phyloP scores from a whole-genome alignment of 2,113 vertebrate genomes.

The Perca schrenkii region DNA sequence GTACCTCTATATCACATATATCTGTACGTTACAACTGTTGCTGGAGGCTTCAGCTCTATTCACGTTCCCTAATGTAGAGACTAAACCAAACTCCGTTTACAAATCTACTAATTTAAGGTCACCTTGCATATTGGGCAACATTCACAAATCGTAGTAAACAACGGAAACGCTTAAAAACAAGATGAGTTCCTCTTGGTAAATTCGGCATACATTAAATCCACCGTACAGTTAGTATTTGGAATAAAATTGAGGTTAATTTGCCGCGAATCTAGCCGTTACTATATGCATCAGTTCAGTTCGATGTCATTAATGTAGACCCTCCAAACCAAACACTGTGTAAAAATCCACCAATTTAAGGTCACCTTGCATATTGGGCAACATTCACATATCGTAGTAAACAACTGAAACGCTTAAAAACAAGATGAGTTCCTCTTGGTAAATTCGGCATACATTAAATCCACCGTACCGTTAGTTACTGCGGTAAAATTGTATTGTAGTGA shows the following conservation, averaged over 20 bases:
- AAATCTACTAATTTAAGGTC: not conserved
- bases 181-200: not conserved
- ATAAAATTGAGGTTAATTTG: too few relatives aligned
- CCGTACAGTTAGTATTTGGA: too few relatives aligned
- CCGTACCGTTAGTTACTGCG: not conserved
- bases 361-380: rapidly evolving
- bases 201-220: too few relatives aligned
- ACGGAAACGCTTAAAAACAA: not conserved
- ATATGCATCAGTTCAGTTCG: too few relatives aligned
- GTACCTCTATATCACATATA: too few relatives aligned
- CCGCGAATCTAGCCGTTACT: too few relatives aligned
- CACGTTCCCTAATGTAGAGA: too few relatives aligned
- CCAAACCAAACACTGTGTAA: not conserved
- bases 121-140: too few relatives aligned
- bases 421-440: rapidly evolving
- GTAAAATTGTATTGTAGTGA: rapidly evolving
- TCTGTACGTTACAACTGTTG: too few relatives aligned
- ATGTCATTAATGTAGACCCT: too few relatives aligned
- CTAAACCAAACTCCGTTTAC: not conserved
- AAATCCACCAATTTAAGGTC: not conserved
- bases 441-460: not conserved
- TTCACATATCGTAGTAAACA: rapidly evolving
- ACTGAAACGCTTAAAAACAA: not conserved
- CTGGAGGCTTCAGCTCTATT: too few relatives aligned
- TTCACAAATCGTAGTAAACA: too few relatives aligned